Evolutionary conservation across 2,888 invertebrate genomes (phyloP).

Genomic region (Drepanosiphum platanoidis): DNA sequence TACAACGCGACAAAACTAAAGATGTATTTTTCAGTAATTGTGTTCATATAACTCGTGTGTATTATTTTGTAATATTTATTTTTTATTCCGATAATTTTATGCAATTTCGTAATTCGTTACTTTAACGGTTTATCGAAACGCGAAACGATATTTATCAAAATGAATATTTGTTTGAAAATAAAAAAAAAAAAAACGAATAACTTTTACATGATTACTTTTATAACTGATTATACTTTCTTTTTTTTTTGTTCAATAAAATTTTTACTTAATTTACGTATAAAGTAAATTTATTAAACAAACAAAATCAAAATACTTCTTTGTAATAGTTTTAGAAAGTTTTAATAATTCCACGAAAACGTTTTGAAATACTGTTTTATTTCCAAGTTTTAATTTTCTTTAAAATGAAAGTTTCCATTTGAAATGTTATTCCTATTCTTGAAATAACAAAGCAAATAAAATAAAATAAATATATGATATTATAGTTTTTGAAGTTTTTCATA

Average conservation of each 20-base stretch:
- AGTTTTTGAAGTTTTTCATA: constrained; percentile 6
- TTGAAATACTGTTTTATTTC: constrained; percentile 37
- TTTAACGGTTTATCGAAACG: no score
- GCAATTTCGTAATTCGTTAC: no score
- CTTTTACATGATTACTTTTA: neutral
- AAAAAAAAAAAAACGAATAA: no score
- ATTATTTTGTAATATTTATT: no score
- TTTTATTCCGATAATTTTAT: no score
- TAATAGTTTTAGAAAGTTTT: constrained; percentile 46
- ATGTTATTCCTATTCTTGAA: constrained; percentile 23
- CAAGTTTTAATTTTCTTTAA: constrained; percentile 42
- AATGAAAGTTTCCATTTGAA: constrained; percentile 31
- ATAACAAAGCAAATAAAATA: constrained; percentile 18
- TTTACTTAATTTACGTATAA: constrained; percentile 17
- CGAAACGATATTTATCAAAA: neutral
- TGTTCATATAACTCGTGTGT: no score
- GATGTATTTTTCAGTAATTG: no score
- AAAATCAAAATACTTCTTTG: constrained; percentile 18
- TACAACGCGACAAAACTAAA: no score
- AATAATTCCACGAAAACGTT: neutral
- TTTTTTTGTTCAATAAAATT: neutral
- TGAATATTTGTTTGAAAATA: neutral
- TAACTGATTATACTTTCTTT: neutral
- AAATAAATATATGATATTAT: neutral
- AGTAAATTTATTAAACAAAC: constrained; percentile 30